These are phyloP conservation scores for Ptilorrhoa leucosticta DNA, from an alignment of 2,113 vertebrate genomes.

Conservation along the genomic window DNA sequence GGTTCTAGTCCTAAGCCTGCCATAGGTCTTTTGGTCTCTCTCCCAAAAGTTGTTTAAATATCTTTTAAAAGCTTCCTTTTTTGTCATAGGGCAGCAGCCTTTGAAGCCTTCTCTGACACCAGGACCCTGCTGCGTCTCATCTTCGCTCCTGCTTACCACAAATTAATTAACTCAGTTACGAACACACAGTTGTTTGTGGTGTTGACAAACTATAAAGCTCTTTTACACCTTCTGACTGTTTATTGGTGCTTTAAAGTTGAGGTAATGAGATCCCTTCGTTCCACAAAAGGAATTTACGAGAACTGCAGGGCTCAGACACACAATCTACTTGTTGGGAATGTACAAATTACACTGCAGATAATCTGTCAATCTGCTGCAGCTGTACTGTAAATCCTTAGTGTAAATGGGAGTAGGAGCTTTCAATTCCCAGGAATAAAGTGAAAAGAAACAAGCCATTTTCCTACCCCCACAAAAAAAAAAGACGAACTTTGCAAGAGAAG, in stretches of 20 bases:
- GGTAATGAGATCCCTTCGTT: background rate
- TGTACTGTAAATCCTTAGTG: background rate
- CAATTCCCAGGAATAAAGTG: background rate
- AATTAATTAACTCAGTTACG: background rate
- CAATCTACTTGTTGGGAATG: background rate
- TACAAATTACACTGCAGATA: background rate
- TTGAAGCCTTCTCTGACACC: background rate
- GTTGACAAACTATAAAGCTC: conserved; percentile 23
- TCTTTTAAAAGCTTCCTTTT: background rate
- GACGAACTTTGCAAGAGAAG: background rate
- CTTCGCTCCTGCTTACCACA: background rate
- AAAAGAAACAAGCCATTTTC: background rate
- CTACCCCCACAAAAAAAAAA: rapidly evolving
- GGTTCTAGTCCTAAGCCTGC: background rate
- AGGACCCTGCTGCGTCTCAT: background rate
- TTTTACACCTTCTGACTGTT: conserved; percentile 4
- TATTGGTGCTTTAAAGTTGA: background rate
- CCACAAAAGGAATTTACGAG: background rate
- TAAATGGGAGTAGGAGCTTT: background rate
- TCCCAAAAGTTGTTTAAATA: background rate
- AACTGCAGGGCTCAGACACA: background rate
- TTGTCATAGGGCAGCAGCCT: background rate
- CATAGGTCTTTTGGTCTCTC: background rate
- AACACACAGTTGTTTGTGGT: background rate
- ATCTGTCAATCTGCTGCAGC: background rate